Base-by-base conservation (phyloP, 64 coral and sea anemone species). In the Catalaphyllia jardinei region DNA sequence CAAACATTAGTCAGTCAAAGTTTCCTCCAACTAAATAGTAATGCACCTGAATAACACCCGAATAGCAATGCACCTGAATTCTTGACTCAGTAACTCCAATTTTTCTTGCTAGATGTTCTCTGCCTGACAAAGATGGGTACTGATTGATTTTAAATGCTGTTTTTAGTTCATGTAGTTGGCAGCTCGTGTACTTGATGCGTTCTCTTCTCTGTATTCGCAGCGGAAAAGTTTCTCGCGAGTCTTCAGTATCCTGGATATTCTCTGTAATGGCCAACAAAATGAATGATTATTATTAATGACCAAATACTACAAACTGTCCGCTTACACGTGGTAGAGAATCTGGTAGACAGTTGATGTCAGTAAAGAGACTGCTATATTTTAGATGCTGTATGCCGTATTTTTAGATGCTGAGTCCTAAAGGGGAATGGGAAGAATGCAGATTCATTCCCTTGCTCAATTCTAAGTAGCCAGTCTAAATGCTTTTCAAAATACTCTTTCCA, bases 61-160 rank as follows among this genome's bases (percentile, higher is more conserved):
- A 76, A 20, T 20, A 46, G 42, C 3, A 19, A 76, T 77, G 75
- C 31, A 77, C 75, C 75, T 77, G 75, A 19, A 77, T 77, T 77
- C 31, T 77, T 52, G 75, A 77, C 51, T 77, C 75, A 39, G 42
- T 77, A 46, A 77, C 75, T 77, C 75, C 75, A 77, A 54, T 77
- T 52, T 52, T 51, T 77, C 38, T 46, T 11, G 75, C 75, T 19
- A 77, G 39, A 18, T 77, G 75, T 24, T 77, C 75, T 77, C 75
- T 50, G n/a, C n/a, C 75, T 77, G 75, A 10, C 46, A 38, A 42
- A 77, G 39, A 77, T 22, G 75, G 75, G 42, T 77, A 77, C 19
- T 52, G 75, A 52, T 77, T 52, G 24, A 77, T 10, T 49, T 20
- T 46, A 77, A 77, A 77, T 22, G 75, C 39, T 77, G 42, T 38